A percentile compares a stretch with the other conserved stretches of the same genome.
Evolutionary conservation across 2,113 vertebrate species (phyloP).

Genomic region (Gobiocypris rarus): DNA sequence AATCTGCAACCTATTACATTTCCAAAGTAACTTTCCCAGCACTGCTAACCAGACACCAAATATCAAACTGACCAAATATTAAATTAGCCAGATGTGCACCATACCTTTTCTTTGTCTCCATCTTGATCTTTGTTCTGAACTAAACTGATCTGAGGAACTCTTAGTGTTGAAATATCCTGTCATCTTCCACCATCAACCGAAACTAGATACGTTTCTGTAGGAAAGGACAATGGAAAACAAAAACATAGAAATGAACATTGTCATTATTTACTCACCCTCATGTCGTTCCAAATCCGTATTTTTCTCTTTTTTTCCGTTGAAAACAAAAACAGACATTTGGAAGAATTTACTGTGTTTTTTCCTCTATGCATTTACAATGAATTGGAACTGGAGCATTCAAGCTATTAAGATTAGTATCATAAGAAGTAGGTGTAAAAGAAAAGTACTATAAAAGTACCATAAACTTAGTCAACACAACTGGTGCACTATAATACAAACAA

Average conservation of each 20-base stretch:
- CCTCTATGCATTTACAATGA: neutral
- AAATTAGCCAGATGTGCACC: neutral
- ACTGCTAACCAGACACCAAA: neutral
- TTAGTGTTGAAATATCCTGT: neutral
- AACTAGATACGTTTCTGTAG: neutral
- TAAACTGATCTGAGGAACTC: neutral
- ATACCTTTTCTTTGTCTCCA: neutral
- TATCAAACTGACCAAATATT: neutral
- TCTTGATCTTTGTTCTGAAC: neutral
- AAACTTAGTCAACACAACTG: neutral
- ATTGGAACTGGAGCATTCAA: neutral
- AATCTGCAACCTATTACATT: too few relatives aligned
- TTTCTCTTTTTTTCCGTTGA: neutral
- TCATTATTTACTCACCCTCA: neutral
- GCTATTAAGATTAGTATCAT: neutral
- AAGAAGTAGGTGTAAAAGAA: neutral
- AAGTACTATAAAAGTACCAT: neutral
- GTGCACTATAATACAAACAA: neutral
- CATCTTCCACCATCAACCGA: neutral
- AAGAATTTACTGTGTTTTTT: neutral
- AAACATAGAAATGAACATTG: neutral
- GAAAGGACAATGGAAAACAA: neutral
- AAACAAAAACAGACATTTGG: constrained; percentile 1
- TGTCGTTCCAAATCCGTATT: neutral
- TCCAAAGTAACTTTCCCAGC: too few relatives aligned